Evolutionary conservation across 2,113 vertebrate genomes (phyloP).

Genomic region (Brachyhypopomus occidentalis): DNA sequence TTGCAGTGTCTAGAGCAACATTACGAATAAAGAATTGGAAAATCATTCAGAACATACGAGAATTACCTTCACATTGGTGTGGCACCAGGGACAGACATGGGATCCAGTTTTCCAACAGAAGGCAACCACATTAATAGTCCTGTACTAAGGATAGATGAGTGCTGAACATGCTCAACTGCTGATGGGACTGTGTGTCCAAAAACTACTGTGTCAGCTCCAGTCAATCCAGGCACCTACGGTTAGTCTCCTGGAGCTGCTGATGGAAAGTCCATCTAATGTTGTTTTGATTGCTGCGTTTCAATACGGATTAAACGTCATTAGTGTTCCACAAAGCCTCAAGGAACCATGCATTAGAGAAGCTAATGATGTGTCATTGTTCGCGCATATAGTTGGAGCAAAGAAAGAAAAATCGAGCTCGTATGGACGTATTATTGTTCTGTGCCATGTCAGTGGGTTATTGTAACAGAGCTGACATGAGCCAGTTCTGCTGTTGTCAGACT

Average conservation of each 20-base stretch:
- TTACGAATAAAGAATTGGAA: constrained; percentile 34
- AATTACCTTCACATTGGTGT: constrained; percentile 38
- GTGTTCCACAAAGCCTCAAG: neutral
- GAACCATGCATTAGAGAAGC: neutral
- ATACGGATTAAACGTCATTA: neutral
- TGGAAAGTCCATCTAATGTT: constrained; percentile 9
- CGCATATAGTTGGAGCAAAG: neutral
- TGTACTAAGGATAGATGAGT: constrained; percentile 14
- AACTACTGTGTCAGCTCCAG: constrained; percentile 39
- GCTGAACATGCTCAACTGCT: constrained; percentile 21
- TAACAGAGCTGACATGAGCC: neutral
- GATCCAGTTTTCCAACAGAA: constrained; percentile 57
- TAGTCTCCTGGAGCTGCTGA: neutral
- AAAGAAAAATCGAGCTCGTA: neutral
- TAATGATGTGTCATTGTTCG: constrained; percentile 1
- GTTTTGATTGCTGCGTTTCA: constrained; percentile 1
- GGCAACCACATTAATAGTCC: constrained; percentile 52
- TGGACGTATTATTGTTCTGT: neutral
- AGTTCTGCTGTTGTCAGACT: neutral
- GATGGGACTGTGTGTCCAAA: constrained; percentile 41
- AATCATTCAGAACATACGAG: constrained; percentile 16
- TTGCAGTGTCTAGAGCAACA: constrained; percentile 18
- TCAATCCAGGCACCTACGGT: neutral
- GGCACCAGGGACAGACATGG: constrained; percentile 42
- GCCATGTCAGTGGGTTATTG: neutral